Percentiles rank a stretch among this genome's conserved stretches.
Evolutionary conservation across 2,797 vertebrate species (phyloP).

Genomic region (Clarias platycephalus): DNA sequence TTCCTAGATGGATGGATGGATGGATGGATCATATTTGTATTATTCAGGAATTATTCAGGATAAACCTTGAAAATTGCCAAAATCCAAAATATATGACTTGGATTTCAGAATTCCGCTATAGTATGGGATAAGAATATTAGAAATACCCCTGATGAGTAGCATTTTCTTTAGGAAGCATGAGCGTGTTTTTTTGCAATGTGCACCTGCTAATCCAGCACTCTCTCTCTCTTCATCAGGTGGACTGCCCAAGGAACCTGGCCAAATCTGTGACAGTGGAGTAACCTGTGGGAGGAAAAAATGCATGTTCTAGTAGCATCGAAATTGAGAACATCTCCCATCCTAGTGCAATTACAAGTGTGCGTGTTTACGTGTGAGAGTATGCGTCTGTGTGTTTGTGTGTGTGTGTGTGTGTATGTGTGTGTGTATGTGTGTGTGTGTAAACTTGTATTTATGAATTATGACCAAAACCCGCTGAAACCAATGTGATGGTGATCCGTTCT

Average conservation of each 20-base stretch:
- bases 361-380: slow-evolving; percentile 59
- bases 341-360: slow-evolving; percentile 70
- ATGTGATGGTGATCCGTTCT: slow-evolving; percentile 10
- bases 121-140: not conserved
- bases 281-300: slow-evolving; percentile 41
- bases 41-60: not conserved
- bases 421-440: slow-evolving; percentile 52
- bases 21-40: not conserved
- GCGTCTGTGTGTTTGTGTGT: slow-evolving; percentile 51
- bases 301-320: slow-evolving; percentile 32
- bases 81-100: not conserved
- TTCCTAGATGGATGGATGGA: too few relatives aligned
- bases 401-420: slow-evolving; percentile 51
- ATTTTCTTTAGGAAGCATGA: not conserved
- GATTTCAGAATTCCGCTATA: not conserved
- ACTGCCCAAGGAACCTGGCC: slow-evolving; percentile 94
- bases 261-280: slow-evolving; percentile 97
- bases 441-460: slow-evolving; percentile 45
- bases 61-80: not conserved
- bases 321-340: slow-evolving; percentile 52
- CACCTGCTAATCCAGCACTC: not conserved
- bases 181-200: not conserved
- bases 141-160: not conserved
- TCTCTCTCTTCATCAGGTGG: slow-evolving; percentile 78
- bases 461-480: slow-evolving; percentile 45